Evolutionary conservation across 2,888 invertebrate genomes (phyloP), one percentile per base, ranked within the genome.

Genomic region (Coenonympha glycerion): DNA sequence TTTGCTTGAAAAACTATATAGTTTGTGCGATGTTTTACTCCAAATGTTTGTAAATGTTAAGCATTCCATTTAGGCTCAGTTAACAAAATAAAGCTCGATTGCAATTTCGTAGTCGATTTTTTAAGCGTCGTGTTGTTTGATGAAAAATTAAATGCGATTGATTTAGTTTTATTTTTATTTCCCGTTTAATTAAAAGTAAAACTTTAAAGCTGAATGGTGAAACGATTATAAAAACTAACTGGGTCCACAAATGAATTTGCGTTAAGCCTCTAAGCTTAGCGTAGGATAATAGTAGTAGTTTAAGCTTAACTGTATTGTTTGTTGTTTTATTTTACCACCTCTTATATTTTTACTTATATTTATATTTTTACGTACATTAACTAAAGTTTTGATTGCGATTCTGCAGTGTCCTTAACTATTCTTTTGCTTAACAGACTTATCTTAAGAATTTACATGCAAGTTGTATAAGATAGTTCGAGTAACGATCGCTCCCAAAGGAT

Each of bases 401-500:
- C 8, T 16, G 16, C 6, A n/a, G n/a, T n/a, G n/a, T n/a, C n/a
- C n/a, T n/a, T n/a, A 26, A 3, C 24, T 9, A 9, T 4, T 26
- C 24, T 26, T 15, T 31, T 13, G 1, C 15, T 11, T 15, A 3
- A 15, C 5, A 31, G 5, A 34, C 16, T 9, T 36, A 11, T 36
- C 9, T 3, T 15, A 16, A 40, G 22, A 21, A 15, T 22, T 39
- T 13, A 15, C 16, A 40, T 24, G 16, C 39, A 15, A 24, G 15
- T 24, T 15, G 16, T 40, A 40, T 13, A 26, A 40, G 16, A 26
- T 40, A 40, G 24, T 26, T 16, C 39, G 9, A 26, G 16, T 16
- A 40, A 40, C 24, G 26, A 39, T 40, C 24, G 16, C 15, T 39
- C 24, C 22, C 39, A 40, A 24, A 40, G 26, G 24, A 40, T 40